Evolutionary conservation across 2,113 vertebrate species (phyloP), one percentile per base, ranked within the genome.

Genomic region (Callithrix jacchus): DNA sequence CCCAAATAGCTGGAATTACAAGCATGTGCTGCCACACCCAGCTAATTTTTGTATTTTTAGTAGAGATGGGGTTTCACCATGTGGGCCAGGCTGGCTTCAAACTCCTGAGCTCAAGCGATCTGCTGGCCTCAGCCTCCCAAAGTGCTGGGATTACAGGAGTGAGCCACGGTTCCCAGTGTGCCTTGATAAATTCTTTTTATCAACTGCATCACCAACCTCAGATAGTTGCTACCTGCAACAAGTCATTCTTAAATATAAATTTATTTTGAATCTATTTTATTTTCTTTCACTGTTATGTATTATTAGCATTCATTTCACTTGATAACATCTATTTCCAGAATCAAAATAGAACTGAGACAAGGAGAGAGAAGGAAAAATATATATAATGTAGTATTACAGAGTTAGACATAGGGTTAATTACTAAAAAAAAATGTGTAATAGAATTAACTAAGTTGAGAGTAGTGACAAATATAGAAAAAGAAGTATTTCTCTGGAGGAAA

Each of bases 351-450:
- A 84, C 27, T 21, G 37, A 93, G 79, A 71, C 37, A 80, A 94
- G 76, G 23, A 86, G 45, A 84, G 66, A 90, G 45, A 54, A 58
- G 27, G 91, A 96, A 79, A 89, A 77, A 58, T 10, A 30, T 81
- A 79, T 20, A 42, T 21, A 47, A 61, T n/a, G 5, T 71, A 81
- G 47, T 93, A 81, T 76, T 70, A 84, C 37, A 90, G 97, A 97
- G 45, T 95, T 85, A 97, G 90, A 96, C 76, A 83, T 91, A 71
- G n/a, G 35, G 8, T 96, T 97, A 96, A 93, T 93, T 88, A 92
- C 42, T 87, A 76, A 90, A 87, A 23, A 27, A 74, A 94, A 86
- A 92, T 45, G 66, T 77, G 6, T 85, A 85, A 74, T 85, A 80
- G 79, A 91, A 93, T 94, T 94, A 96, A 89, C 40, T 76, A 92